Conservation (phyloP, 2,888 invertebrate species). For the Aporophyla lueneburgensis region DNA sequence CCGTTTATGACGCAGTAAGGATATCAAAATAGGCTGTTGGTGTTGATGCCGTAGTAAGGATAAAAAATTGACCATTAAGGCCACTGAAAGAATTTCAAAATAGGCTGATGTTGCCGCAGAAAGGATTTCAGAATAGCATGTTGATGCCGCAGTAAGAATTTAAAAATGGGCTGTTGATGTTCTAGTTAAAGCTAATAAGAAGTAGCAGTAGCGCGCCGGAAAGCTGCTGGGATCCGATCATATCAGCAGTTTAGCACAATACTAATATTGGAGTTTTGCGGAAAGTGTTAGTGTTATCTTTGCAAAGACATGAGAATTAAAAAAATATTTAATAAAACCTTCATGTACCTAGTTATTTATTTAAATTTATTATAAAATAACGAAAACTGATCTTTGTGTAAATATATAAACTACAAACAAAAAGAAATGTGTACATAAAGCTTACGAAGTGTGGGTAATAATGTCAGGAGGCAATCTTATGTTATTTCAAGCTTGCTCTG, state of each 20-base stretch:
- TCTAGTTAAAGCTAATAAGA: not conserved
- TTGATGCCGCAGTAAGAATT: not conserved
- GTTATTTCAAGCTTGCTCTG: conserved; percentile 39
- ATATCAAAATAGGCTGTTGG: too few species aligned
- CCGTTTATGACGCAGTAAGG: too few species aligned
- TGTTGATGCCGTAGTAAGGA: not conserved
- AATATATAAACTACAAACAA: conserved; percentile 42
- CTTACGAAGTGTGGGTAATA: conserved; percentile 33
- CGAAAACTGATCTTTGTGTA: conserved; percentile 11
- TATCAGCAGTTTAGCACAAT: not conserved
- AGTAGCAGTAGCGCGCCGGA: not conserved
- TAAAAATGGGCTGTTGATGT: not conserved
- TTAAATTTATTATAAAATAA: conserved; percentile 6
- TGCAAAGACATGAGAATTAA: not conserved
- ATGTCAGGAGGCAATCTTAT: conserved; percentile 33
- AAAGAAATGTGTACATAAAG: conserved; percentile 37
- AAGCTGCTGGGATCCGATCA: not conserved
- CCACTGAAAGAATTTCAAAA: too few species aligned
- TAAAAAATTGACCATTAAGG: too few species aligned
- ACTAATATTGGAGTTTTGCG: conserved; percentile 11
- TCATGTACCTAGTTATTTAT: conserved; percentile 3
- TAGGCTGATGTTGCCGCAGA: too few species aligned
- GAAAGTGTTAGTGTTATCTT: conserved; percentile 22
- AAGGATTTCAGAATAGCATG: too few species aligned
- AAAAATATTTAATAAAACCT: conserved; percentile 4